phyloP scores from a whole-genome alignment of 1,140 invertebrate genomes.

The Proctacanthus coquilletti region DNA sequence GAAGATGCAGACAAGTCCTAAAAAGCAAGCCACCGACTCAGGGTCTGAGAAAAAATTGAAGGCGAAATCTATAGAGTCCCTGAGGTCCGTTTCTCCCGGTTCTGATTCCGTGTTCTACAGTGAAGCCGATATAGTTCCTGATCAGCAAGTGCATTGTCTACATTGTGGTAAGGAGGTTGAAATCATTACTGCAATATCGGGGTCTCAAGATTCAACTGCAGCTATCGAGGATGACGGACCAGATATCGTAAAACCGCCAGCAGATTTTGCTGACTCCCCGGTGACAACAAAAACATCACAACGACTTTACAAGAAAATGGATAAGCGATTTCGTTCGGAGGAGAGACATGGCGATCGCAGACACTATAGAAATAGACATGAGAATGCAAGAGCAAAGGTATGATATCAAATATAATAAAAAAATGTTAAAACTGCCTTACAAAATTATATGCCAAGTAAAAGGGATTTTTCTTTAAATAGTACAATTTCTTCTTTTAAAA shows the following conservation, averaged over 20 bases:
- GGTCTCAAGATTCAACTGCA: constrained; percentile 25
- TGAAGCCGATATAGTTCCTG: constrained; percentile 44
- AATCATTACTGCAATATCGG: constrained; percentile 34
- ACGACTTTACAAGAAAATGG: constrained; percentile 61
- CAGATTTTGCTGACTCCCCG: constrained; percentile 72
- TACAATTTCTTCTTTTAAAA: not conserved
- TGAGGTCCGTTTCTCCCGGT: constrained; percentile 68
- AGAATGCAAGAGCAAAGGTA: constrained; percentile 53
- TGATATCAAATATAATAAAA: too few species aligned
- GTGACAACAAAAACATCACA: constrained; percentile 35
- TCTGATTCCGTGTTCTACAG: constrained; percentile 81
- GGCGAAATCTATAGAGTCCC: constrained; percentile 67
- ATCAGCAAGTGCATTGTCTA: constrained; percentile 42
- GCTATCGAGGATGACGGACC: constrained; percentile 29
- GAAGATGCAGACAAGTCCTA: not conserved
- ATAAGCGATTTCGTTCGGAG: constrained; percentile 68
- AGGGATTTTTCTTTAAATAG: not conserved
- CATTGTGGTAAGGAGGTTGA: constrained; percentile 66
- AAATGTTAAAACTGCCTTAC: too few species aligned
- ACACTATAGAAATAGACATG: constrained; percentile 46
- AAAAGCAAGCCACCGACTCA: constrained; percentile 15
- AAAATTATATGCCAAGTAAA: too few species aligned
- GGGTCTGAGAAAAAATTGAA: constrained; percentile 41
- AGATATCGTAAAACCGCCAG: constrained; percentile 71
- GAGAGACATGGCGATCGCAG: constrained; percentile 46